Conservation (phyloP, 2,888 invertebrate species). For the Cinara cedri region DNA sequence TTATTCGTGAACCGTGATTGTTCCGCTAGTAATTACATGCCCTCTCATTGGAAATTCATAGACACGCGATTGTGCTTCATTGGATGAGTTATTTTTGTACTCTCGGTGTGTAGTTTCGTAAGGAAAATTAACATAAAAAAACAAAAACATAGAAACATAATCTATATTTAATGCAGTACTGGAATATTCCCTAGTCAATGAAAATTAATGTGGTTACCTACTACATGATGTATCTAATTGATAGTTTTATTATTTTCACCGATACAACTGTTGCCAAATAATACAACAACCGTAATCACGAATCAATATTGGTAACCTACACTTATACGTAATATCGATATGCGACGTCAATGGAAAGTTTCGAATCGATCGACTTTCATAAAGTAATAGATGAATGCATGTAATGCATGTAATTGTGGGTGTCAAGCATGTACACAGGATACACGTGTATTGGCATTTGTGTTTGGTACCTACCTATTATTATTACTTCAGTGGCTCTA, state of each 20-base stretch:
- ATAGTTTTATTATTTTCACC: conserved; percentile 29
- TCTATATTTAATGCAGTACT: no score
- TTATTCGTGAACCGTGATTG: no score
- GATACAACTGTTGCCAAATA: conserved; percentile 23
- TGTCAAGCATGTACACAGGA: not conserved
- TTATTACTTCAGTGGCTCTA: not conserved
- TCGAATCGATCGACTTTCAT: conserved; percentile 33
- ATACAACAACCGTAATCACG: conserved; percentile 15
- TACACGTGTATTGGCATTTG: not conserved
- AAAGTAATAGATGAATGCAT: not conserved
- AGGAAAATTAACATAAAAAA: no score
- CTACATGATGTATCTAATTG: no score
- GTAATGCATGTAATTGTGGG: conserved; percentile 18
- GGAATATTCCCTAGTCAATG: no score
- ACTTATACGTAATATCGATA: conserved; percentile 11
- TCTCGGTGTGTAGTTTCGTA: no score
- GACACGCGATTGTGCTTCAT: no score
- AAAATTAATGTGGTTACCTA: no score
- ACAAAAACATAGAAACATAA: no score
- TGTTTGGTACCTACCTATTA: conserved; percentile 1
- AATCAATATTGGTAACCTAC: conserved; percentile 13
- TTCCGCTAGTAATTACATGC: no score
- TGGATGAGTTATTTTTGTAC: no score
- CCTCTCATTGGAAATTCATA: no score
- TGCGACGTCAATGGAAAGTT: conserved; percentile 49